phyloP scores from a whole-genome alignment of 2,888 invertebrate species.

The Orthonevra nobilis region DNA sequence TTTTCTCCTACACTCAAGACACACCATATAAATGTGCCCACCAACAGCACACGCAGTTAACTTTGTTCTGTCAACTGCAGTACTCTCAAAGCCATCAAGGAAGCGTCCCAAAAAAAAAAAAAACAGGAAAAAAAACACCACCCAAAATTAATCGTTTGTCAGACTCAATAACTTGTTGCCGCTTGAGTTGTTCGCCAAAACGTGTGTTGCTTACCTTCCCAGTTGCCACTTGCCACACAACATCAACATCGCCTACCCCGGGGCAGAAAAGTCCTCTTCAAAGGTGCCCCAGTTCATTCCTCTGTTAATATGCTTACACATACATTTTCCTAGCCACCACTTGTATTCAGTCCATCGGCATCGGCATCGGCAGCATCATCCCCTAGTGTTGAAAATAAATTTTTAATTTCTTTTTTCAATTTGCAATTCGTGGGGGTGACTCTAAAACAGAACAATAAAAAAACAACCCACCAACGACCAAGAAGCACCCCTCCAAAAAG shows the following conservation, averaged over 20 bases:
- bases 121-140: background rate
- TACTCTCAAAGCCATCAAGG: constrained; percentile 33
- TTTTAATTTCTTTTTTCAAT: constrained; percentile 70
- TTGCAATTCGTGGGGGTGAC: constrained; percentile 64
- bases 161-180: constrained; percentile 63
- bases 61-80: constrained; percentile 55
- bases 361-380: constrained; percentile 47
- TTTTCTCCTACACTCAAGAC: too few species aligned
- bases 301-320: constrained; percentile 35
- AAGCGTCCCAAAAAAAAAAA: constrained; percentile 1
- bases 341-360: constrained; percentile 6
- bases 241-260: constrained; percentile 26
- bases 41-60: too few species aligned
- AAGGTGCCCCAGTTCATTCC: constrained; percentile 38
- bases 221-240: too few species aligned
- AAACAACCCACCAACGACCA: constrained; percentile 25
- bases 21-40: too few species aligned
- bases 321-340: constrained; percentile 30
- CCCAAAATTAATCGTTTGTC: background rate
- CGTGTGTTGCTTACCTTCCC: constrained; percentile 24
- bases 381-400: constrained; percentile 60
- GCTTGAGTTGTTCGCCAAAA: constrained; percentile 44
- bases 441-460: too few species aligned
- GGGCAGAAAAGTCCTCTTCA: constrained; percentile 15
- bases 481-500: constrained; percentile 43